A percentile compares a stretch with the other conserved stretches of the same genome.
Evolutionary conservation across 2,113 vertebrate species (phyloP).

Genomic region (Tyto alba): DNA sequence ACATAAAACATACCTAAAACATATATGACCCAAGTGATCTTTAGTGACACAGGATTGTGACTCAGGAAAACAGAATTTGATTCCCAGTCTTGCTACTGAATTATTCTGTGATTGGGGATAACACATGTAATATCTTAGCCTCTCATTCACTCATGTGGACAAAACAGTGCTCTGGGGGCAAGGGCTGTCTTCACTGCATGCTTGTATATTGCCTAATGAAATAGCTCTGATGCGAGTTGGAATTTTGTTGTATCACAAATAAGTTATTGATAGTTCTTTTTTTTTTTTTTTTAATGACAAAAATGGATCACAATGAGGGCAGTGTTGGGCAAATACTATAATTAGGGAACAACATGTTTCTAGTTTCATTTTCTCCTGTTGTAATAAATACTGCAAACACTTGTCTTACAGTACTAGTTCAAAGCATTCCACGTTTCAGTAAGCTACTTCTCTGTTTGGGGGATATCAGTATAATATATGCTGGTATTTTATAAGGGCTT

Average conservation of each 20-base stretch:
- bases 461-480: constrained; percentile 8
- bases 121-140: not conserved
- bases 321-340: not conserved
- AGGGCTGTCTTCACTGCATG: not conserved
- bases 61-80: not conserved
- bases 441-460: constrained; percentile 11
- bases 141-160: not conserved
- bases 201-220: not conserved
- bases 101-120: not conserved
- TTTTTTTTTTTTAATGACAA: not conserved
- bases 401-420: not conserved
- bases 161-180: not conserved
- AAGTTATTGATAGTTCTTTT: not conserved
- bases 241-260: not conserved
- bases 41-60: not conserved
- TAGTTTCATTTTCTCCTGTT: constrained; percentile 8
- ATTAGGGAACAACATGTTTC: constrained; percentile 12
- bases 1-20: not conserved
- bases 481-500: constrained; percentile 21
- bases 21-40: not conserved
- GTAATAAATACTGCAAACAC: constrained; percentile 30
- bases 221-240: not conserved
- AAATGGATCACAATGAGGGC: not conserved
- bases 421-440: constrained; percentile 26
- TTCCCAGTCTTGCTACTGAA: not conserved